phyloP scores from a whole-genome alignment of 1,140 invertebrate species.

The Brachionus angularis region DNA sequence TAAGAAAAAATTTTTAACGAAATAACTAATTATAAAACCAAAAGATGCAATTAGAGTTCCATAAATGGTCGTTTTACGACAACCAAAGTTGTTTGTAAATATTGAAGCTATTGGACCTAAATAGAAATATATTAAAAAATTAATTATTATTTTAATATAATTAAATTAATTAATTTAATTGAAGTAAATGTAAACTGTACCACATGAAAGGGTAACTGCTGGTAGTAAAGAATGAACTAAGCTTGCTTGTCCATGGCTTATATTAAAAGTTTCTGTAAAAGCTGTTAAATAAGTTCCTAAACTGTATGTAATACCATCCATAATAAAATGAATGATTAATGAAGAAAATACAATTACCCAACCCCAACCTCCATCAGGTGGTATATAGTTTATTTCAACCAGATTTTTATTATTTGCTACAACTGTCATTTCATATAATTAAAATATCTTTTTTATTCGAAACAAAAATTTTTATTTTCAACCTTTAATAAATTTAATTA shows the following conservation, averaged over 20 bases:
- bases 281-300: slow-evolving; percentile 16
- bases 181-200: background rate
- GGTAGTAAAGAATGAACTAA: slow-evolving; percentile 20
- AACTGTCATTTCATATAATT: slow-evolving; percentile 34
- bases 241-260: background rate
- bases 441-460: no score
- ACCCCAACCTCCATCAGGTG: slow-evolving; percentile 44
- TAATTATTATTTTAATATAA: background rate
- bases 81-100: slow-evolving; percentile 38
- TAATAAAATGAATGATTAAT: slow-evolving; percentile 42
- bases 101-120: slow-evolving; percentile 31
- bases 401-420: slow-evolving; percentile 2
- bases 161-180: background rate
- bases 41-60: slow-evolving; percentile 10
- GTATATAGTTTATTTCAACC: slow-evolving; percentile 8
- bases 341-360: slow-evolving; percentile 42
- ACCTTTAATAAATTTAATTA: no score
- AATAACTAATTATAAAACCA: slow-evolving; percentile 29
- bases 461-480: no score
- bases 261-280: slow-evolving; percentile 20
- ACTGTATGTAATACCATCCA: slow-evolving; percentile 40
- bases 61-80: slow-evolving; percentile 30
- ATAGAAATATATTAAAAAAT: no score
- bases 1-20: background rate
- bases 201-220: slow-evolving; percentile 33